These are phyloP conservation scores for Rhagoletis pomonella DNA, from an alignment of 1,140 invertebrate genomes.

Conservation along the genomic window DNA sequence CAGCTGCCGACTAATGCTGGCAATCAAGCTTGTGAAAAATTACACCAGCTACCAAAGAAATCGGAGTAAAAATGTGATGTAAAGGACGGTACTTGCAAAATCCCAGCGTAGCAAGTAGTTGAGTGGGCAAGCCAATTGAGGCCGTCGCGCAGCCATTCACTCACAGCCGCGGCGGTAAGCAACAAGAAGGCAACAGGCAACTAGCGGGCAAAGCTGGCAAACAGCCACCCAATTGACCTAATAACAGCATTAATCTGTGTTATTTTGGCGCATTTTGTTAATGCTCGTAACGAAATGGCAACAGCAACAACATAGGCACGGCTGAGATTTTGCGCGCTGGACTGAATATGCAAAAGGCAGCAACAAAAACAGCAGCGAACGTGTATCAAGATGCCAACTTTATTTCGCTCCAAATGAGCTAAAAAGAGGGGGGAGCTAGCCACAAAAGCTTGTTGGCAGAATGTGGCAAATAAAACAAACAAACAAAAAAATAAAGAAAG, in stretches of 20 bases:
- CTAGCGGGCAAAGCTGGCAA: slow-evolving; percentile 13
- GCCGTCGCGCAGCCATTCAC: background rate
- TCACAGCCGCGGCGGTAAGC: background rate
- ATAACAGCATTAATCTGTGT: slow-evolving; percentile 50
- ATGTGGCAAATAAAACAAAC: background rate
- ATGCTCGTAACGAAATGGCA: slow-evolving; percentile 1
- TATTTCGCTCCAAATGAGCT: background rate
- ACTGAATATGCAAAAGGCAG: background rate
- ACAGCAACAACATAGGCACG: background rate
- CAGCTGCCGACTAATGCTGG: background rate
- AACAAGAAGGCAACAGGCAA: background rate
- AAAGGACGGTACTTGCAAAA: slow-evolving; percentile 32
- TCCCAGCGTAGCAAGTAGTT: background rate
- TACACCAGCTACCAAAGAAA: background rate
- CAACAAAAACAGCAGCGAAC: background rate
- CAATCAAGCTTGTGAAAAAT: slow-evolving; percentile 49
- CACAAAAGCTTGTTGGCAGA: background rate
- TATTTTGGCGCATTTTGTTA: slow-evolving; percentile 49
- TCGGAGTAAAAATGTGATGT: background rate
- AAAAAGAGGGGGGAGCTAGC: background rate
- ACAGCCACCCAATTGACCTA: slow-evolving; percentile 46
- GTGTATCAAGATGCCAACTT: slow-evolving; percentile 34
- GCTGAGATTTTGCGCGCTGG: background rate
- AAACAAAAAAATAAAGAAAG: background rate
- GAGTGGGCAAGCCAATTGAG: background rate